A percentile compares a stretch with the other conserved stretches of the same genome.
Evolutionary conservation across 2,888 invertebrate genomes (phyloP).

Genomic region (Cerastis rubricosa): DNA sequence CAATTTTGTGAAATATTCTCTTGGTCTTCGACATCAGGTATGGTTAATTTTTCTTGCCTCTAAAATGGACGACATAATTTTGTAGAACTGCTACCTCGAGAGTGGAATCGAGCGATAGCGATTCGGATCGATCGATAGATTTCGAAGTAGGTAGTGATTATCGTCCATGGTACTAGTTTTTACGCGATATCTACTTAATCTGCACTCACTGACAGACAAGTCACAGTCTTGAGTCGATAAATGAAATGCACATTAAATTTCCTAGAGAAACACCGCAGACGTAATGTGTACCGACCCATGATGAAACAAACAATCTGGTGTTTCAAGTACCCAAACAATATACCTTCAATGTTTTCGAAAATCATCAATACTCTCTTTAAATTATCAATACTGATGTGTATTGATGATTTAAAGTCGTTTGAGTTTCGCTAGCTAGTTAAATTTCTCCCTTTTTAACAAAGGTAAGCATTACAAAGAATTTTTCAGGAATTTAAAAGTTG

Average conservation of each 20-base stretch:
- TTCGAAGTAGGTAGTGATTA: background rate
- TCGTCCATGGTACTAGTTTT: background rate
- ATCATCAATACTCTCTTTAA: background rate
- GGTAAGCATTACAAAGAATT: background rate
- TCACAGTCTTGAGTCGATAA: background rate
- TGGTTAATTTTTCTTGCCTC: background rate
- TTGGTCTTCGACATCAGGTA: conserved; percentile 97
- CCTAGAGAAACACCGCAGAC: background rate
- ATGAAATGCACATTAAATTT: background rate
- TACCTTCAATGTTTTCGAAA: background rate
- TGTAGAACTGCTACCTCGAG: background rate
- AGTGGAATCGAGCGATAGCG: background rate
- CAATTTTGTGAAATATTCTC: conserved; percentile 97
- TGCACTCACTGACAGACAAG: background rate
- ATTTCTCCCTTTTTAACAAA: background rate
- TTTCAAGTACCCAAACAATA: background rate
- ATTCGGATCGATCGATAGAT: background rate
- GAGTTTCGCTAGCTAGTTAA: background rate
- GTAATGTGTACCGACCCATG: background rate
- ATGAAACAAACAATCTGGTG: background rate
- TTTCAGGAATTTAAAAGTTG: background rate
- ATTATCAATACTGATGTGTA: background rate
- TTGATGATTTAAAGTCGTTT: too few species aligned
- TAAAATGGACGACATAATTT: background rate
- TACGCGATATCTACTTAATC: background rate